Evolutionary conservation across 2,113 vertebrate genomes (phyloP).

Genomic region (Amblyopsis rosae): DNA sequence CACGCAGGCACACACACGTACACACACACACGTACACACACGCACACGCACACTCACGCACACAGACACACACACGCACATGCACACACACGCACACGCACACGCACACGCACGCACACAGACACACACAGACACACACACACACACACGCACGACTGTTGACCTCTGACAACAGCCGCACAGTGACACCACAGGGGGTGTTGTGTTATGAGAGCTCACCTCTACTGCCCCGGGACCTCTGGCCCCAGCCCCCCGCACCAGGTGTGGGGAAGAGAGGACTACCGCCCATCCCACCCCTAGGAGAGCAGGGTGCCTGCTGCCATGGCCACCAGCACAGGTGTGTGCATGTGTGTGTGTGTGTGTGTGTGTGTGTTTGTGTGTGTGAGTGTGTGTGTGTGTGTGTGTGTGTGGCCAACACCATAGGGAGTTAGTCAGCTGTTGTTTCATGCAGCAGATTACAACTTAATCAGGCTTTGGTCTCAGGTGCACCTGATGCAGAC

Average conservation of each 20-base stretch:
- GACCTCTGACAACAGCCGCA: too few species aligned
- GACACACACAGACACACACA: too few species aligned
- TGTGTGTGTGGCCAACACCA: constrained; percentile 39
- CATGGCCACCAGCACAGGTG: constrained; percentile 64
- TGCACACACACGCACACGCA: too few species aligned
- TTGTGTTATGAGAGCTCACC: too few species aligned
- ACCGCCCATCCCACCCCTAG: constrained; percentile 21
- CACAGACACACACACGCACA: too few species aligned
- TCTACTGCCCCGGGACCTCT: too few species aligned
- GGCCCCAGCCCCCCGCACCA: constrained; percentile 33
- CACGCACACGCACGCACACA: too few species aligned
- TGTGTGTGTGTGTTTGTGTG: constrained; percentile 53
- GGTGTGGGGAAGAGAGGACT: constrained; percentile 55
- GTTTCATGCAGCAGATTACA: constrained; percentile 88
- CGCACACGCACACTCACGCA: too few species aligned
- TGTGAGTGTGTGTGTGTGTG: constrained; percentile 43
- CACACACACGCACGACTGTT: too few species aligned
- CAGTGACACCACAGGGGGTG: too few species aligned
- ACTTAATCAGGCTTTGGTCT: constrained; percentile 91
- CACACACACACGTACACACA: too few species aligned
- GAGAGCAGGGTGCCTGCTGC: constrained; percentile 59
- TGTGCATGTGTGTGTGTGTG: constrained; percentile 50
- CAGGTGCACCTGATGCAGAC: constrained; percentile 92
- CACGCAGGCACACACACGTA: too few species aligned
- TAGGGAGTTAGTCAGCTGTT: constrained; percentile 87